A percentile compares a stretch with the other conserved stretches of the same genome.
Conservation (phyloP, 2,113 vertebrate genomes). For the Pycnonotus jocosus region DNA sequence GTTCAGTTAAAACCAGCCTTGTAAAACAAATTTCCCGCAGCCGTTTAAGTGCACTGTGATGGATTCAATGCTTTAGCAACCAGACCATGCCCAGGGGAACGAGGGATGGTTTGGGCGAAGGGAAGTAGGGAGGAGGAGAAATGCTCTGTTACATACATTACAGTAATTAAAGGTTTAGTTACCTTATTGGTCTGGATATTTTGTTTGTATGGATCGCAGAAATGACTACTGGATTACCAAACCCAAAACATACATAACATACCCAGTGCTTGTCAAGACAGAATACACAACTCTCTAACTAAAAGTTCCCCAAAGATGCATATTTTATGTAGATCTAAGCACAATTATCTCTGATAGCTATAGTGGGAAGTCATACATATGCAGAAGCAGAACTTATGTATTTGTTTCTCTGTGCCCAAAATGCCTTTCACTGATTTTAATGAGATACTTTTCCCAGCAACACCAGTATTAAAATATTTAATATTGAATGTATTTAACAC, state of each 20-base stretch:
- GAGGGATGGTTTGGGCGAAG: conserved; percentile 34
- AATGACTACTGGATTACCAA: conserved; percentile 62
- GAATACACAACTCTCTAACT: background rate
- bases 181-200: conserved; percentile 70
- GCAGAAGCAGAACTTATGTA: background rate
- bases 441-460: background rate
- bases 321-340: background rate
- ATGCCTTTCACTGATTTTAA: background rate
- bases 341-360: background rate
- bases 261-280: conserved; percentile 7
- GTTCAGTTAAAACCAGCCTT: conserved; percentile 85
- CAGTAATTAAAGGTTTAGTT: conserved; percentile 76
- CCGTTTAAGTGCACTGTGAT: conserved; percentile 63
- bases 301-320: conserved; percentile 5
- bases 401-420: background rate
- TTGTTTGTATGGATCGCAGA: conserved; percentile 69
- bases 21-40: conserved; percentile 87
- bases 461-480: background rate
- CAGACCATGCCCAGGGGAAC: conserved; percentile 53
- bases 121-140: conserved; percentile 58
- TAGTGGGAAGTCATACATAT: background rate
- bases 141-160: conserved; percentile 68
- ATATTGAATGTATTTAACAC: background rate
- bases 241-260: conserved; percentile 57
- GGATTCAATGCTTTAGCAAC: conserved; percentile 42